Evolutionary conservation across 2,888 invertebrate genomes (phyloP), one percentile per base, ranked within the genome.

Genomic region (Aricia artaxerxes): DNA sequence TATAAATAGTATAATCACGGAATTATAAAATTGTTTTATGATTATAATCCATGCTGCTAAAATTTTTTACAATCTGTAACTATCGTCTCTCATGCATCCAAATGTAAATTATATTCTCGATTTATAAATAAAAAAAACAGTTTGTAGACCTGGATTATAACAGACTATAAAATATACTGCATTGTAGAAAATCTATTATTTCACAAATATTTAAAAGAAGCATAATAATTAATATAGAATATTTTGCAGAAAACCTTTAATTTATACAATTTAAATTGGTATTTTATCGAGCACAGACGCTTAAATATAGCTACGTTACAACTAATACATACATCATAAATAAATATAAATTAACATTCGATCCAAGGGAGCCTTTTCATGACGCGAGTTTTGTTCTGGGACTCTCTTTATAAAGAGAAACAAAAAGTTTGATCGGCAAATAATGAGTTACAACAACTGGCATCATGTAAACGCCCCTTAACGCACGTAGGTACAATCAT

Each of bases 401-500:
- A 24, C 64, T 13, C 16, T 35, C 35, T 13, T 4, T n/a, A 61
- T 24, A 61, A 31, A 64, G 11, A 31, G 31, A 24, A 24, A 31
- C 4, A 38, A 38, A 69, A 69, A 35, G 13, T 69, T 69, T 69
- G 69, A 13, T 69, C 69, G 13, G 35, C 13, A 24, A 69, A 69
- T 5, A 4, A 69, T 69, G 35, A 69, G 69, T 38, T 6, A 69
- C 69, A 76, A 16, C 5, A 16, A 76, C 53, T 49, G 16, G 76
- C 76, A 13, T 77, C 79, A 73, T 79, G 77, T 73, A 79, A 87
- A 76, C 35, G 16, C 13, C 13, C 57, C 76, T 35, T 76, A 31
- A 86, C 87, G 87, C 90, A 87, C 87, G 85, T 88, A 89, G 88
- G 88, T 90, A 90, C 90, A 89, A 88, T 86, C 87, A 89, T 90